phyloP scores from a whole-genome alignment of 2,797 vertebrate genomes.

The Potorous gilbertii region DNA sequence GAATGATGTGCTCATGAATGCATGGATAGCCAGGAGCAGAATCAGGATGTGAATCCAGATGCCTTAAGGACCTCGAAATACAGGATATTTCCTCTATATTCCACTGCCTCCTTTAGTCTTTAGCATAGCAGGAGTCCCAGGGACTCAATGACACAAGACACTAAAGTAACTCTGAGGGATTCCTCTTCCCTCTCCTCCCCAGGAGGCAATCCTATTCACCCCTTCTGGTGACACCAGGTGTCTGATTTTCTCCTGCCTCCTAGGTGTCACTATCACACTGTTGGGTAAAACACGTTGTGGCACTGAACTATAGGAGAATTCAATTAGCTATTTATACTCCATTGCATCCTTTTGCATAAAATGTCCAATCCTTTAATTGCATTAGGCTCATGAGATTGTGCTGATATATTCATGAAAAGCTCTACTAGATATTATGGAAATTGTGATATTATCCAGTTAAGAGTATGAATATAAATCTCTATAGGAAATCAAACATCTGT shows the following conservation, averaged over 20 bases:
- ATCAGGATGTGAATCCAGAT: background rate
- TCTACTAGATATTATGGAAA: constrained; percentile 55
- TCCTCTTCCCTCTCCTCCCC: background rate
- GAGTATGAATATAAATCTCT: constrained; percentile 43
- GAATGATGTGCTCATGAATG: background rate
- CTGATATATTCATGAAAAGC: constrained; percentile 63
- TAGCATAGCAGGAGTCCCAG: background rate
- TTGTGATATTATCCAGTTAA: constrained; percentile 49
- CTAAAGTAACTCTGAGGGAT: background rate
- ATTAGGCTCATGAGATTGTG: constrained; percentile 33
- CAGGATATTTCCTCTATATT: background rate
- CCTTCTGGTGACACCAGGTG: accelerated
- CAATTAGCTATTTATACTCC: constrained; percentile 1
- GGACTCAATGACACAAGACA: background rate
- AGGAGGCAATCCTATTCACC: background rate
- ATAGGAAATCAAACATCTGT: constrained; percentile 57
- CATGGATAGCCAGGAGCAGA: background rate
- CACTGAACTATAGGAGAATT: background rate
- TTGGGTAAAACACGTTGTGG: background rate
- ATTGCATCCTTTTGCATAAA: constrained; percentile 46
- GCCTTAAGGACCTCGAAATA: background rate
- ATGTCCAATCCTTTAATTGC: constrained; percentile 59
- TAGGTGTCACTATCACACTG: background rate
- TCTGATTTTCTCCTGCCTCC: background rate
- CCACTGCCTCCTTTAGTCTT: background rate